Evolutionary conservation across 1,140 invertebrate species (phyloP).

Genomic region (Hypsibius dujardini): DNA sequence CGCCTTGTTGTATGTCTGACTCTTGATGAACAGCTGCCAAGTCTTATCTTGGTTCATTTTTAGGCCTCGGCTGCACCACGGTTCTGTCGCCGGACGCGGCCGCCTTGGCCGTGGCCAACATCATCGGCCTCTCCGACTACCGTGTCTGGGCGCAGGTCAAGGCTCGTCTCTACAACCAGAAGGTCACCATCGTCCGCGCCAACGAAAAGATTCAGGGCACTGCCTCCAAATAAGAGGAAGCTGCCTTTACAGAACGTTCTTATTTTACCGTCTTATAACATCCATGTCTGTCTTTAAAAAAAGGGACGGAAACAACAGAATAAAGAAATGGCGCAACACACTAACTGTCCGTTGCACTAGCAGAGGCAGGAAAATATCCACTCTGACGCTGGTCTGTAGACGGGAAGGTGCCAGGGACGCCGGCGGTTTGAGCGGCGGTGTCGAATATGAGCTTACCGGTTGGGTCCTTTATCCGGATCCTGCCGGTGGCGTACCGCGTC

Average conservation of each 20-base stretch:
- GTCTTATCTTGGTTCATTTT: conserved; percentile 21
- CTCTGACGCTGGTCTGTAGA: too few relatives aligned
- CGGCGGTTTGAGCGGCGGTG: not conserved
- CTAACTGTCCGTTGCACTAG: too few relatives aligned
- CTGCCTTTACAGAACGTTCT: not conserved
- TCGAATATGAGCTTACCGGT: conserved; percentile 49
- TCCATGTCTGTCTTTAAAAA: too few relatives aligned
- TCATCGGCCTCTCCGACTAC: conserved; percentile 63
- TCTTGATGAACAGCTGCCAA: not conserved
- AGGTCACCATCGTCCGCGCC: conserved; percentile 29
- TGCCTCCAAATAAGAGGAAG: not conserved
- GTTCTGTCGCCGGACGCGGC: conserved; percentile 78
- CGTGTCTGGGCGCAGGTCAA: conserved; percentile 71
- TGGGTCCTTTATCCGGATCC: conserved; percentile 65
- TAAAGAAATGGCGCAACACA: too few relatives aligned
- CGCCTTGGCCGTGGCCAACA: conserved; percentile 74
- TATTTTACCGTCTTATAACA: conserved; percentile 14
- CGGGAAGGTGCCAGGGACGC: too few relatives aligned
- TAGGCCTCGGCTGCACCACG: conserved; percentile 72
- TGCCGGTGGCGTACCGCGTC: conserved; percentile 67
- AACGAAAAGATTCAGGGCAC: not conserved
- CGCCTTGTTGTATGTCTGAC: not conserved
- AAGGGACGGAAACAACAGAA: too few relatives aligned
- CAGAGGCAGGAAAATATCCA: too few relatives aligned
- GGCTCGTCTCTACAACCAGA: conserved; percentile 50